Base-by-base conservation (phyloP, 2,113 vertebrate species). In the Gavialis gangeticus region DNA sequence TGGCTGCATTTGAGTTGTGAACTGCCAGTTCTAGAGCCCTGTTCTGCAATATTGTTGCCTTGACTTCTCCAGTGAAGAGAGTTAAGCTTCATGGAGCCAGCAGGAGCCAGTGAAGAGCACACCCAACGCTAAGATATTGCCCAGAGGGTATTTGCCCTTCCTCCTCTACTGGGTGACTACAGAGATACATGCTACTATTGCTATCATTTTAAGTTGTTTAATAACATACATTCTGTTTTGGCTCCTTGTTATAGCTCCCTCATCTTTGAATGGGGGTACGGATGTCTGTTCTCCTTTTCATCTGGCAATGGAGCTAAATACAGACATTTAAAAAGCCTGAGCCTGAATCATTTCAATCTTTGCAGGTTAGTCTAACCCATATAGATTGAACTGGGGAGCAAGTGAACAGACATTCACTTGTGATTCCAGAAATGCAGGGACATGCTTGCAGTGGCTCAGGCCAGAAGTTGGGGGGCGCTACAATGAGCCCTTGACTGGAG, bases 71-170 rank as follows among this genome's bases (percentile, higher is more conserved):
- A 66, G 27, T 78, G 54, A 67, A 69, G 56, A 69, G 34, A 69
- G 71, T 16, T 60, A 75, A 85, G 34, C 55, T 21, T 46, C 17
- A 55, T 66, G 62, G 82, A 28, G 18, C 84, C 90, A 77, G 73
- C 57, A 91, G 90, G 54, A 87, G 90, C 84, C 90, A 91, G 73
- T 85, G 58, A 30, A 90, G 12, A 82, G 77, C 34, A 66, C 10
- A 55, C 55, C 58, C 81, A 27, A 59, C 71, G 34, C 28, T 63
- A 80, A 24, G 28, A 37, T n/a, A 56, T 46, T n/a, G 21, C 67
- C 67, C 64, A 8, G 12, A 6, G n/a, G 30, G 3, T 19, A 54
- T 69, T 24, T 83, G 37, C 16, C 46, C 11, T 76, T 27, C 63
- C 56, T 69, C 54, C 54, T 69, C 54, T 87, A 58, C 56, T 60